A percentile compares a stretch with the other conserved stretches of the same genome.
Evolutionary conservation across 35 echinoderm and acorn worm species (phyloP).

Genomic region (Eucidaris tribuloides): DNA sequence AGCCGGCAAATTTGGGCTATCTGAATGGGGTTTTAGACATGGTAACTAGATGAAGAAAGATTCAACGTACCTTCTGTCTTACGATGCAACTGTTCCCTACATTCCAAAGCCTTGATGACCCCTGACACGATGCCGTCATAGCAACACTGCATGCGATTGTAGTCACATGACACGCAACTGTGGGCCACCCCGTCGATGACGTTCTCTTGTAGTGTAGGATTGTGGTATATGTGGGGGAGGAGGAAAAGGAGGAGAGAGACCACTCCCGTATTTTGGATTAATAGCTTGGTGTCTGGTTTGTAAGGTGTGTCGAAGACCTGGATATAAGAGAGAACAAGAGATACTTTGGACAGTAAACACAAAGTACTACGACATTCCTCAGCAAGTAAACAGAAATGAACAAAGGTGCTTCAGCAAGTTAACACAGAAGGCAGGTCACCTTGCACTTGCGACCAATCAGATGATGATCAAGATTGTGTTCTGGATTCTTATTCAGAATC

Average conservation of each 20-base stretch:
- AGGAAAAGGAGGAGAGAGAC: constrained; percentile 69
- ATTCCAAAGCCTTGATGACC: constrained; percentile 67
- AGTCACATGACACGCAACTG: constrained; percentile 68
- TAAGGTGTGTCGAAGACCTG: constrained; percentile 78
- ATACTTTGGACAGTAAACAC: too few relatives aligned
- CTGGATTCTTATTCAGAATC: too few relatives aligned
- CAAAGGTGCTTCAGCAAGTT: too few relatives aligned
- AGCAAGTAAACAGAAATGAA: too few relatives aligned
- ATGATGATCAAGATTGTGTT: too few relatives aligned
- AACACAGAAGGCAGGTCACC: too few relatives aligned
- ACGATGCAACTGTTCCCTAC: constrained; percentile 56
- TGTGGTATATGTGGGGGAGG: constrained; percentile 56
- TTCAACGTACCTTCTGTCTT: constrained; percentile 81
- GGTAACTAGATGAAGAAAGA: too few relatives aligned
- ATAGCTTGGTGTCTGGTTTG: constrained; percentile 55
- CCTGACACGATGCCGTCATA: constrained; percentile 71
- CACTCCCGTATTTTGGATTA: constrained; percentile 78
- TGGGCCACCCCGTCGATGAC: constrained; percentile 37
- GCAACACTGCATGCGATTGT: constrained; percentile 95
- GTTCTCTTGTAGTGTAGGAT: constrained; percentile 29
- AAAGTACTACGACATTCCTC: too few relatives aligned
- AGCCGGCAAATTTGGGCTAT: too few relatives aligned
- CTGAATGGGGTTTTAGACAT: too few relatives aligned
- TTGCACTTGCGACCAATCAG: too few relatives aligned
- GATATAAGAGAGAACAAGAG: background rate